Evolutionary conservation across 1,140 invertebrate genomes (phyloP), one percentile per base, ranked within the genome.

Genomic region (Mylabris phalerata): DNA sequence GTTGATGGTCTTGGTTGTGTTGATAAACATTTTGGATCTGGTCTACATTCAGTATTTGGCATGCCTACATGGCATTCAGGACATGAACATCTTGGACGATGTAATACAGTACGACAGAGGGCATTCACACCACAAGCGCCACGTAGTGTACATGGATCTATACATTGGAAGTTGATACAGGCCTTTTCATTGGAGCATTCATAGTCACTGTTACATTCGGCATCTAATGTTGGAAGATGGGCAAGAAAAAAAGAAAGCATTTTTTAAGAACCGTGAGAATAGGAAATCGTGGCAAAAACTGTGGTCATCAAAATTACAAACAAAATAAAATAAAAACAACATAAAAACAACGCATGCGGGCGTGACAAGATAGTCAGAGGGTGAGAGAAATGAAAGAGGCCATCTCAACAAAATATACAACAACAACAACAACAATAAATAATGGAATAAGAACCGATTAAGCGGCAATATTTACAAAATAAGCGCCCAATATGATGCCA

Each of bases 131-230:
- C 92, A 75, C 92, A 95, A 58, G 88, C 88, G 64, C 87, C 91
- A 64, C 88, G 84, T 65, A 93, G 79, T 66, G 83, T 86, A 79
- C 93, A 95, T 62, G 91, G 92, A 78, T 95, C 90, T 75, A 90
- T 82, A 76, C 93, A 95, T 75, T 86, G 80, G 71, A 83, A 80
- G 77, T 88, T 87, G 75, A 92, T 84, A 81, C 93, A 95, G 72
- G 90, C 88, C 79, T 91, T 90, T 76, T 93, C 90, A 77, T 87
- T 86, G 60, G 90, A 84, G 79, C 93, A 95, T 78, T 93, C 90
- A 79, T 83, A 81, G 82, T 95, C 90, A 75, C 84, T 87, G 77
- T 86, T 86, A 79, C 92, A 95, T 84, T 92, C 87, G 80, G 86
- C 86, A 80, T 90, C 89, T 91, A 84, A 67, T 65, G 65, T 67